These are phyloP conservation scores for Ophioderma brevispina DNA, from an alignment of 35 echinoderm and acorn worm genomes.

Conservation along the genomic window DNA sequence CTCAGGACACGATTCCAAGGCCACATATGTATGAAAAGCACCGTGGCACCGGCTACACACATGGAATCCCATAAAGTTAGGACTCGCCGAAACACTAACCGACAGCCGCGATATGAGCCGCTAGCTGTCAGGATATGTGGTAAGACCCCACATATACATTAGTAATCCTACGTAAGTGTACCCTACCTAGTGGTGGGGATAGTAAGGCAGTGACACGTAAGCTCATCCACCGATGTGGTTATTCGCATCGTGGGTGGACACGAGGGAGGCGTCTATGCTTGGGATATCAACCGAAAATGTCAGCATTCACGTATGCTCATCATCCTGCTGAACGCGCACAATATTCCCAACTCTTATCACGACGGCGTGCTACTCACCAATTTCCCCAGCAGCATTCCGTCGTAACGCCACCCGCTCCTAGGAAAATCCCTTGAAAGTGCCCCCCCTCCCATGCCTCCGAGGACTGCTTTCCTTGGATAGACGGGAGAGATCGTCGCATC, in stretches of 20 bases:
- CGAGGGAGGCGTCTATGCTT: neutral
- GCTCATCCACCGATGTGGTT: neutral
- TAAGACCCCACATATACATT: slow-evolving; percentile 41
- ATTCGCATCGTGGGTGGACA: neutral
- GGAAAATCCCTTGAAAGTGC: slow-evolving; percentile 7
- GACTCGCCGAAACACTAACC: slow-evolving; percentile 65
- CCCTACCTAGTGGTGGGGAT: slow-evolving; percentile 34
- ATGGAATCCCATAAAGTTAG: slow-evolving; percentile 67
- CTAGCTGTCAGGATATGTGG: slow-evolving; percentile 65
- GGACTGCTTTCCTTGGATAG: neutral
- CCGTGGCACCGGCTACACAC: slow-evolving; percentile 50
- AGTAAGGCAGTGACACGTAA: slow-evolving; percentile 22
- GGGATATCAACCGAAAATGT: slow-evolving; percentile 19
- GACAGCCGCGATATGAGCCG: slow-evolving; percentile 75
- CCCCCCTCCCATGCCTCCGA: neutral
- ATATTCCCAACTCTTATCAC: neutral
- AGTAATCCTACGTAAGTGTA: slow-evolving; percentile 15
- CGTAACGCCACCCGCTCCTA: slow-evolving; percentile 1
- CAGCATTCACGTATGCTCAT: slow-evolving; percentile 16
- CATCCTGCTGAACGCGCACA: neutral
- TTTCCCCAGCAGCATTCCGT: slow-evolving; percentile 4
- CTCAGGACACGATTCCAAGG: slow-evolving; percentile 59
- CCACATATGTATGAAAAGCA: slow-evolving; percentile 57
- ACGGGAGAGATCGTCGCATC: neutral
- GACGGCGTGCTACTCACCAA: neutral